These are phyloP conservation scores for Dryocosmus kuriphilus DNA, from an alignment of 2,888 invertebrate species.

Conservation along the genomic window DNA sequence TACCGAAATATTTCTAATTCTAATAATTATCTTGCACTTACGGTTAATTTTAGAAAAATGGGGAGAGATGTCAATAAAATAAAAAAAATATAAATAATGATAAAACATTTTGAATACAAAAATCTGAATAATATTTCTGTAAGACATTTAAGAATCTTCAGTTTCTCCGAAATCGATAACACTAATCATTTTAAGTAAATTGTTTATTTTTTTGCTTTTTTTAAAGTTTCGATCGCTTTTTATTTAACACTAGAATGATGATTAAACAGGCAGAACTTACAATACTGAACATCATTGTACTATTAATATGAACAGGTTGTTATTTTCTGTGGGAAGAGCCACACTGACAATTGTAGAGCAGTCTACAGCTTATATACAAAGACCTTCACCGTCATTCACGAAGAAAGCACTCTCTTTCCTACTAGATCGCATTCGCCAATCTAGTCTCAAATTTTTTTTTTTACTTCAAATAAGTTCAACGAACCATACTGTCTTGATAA, in stretches of 20 bases:
- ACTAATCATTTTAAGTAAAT: not conserved
- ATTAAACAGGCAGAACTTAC: slow-evolving; percentile 17
- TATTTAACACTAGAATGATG: not conserved
- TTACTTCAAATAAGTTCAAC: slow-evolving; percentile 49
- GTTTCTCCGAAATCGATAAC: not conserved
- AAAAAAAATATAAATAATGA: no score
- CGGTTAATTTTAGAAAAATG: not conserved
- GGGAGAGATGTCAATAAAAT: no score
- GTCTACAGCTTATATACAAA: slow-evolving; percentile 72
- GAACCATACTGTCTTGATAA: slow-evolving; percentile 32
- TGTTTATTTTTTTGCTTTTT: not conserved
- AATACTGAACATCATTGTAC: slow-evolving; percentile 27
- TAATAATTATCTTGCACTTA: not conserved
- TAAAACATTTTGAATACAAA: no score
- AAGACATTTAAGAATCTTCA: no score
- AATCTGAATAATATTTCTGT: no score
- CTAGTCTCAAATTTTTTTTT: slow-evolving; percentile 64
- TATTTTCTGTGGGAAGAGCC: slow-evolving; percentile 36
- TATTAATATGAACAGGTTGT: not conserved
- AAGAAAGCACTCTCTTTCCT: slow-evolving; percentile 75
- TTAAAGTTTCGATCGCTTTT: not conserved
- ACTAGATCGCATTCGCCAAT: slow-evolving; percentile 67
- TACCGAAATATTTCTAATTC: no score
- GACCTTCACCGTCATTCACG: slow-evolving; percentile 74
- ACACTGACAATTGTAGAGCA: slow-evolving; percentile 72